Evolutionary conservation across 2,113 vertebrate species (phyloP).

Genomic region (Chionomys nivalis): DNA sequence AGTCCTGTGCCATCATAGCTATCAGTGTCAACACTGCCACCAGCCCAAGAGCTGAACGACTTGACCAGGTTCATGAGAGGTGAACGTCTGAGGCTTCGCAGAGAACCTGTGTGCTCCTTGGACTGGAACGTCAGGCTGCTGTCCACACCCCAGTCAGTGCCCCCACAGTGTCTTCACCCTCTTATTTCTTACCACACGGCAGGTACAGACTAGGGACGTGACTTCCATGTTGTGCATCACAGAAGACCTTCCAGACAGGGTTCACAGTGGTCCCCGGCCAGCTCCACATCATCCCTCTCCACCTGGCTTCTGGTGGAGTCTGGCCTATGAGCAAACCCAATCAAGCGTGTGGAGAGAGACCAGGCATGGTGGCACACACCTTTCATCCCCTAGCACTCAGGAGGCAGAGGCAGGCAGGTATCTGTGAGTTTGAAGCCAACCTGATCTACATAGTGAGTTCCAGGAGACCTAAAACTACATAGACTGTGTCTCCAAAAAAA

Average conservation of each 20-base stretch:
- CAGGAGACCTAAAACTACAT: neutral
- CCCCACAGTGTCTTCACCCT: neutral
- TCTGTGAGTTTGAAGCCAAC: neutral
- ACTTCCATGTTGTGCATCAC: neutral
- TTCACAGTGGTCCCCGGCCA: neutral
- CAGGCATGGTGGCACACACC: too few species aligned
- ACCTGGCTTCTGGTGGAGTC: neutral
- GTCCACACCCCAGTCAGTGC: neutral
- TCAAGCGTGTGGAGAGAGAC: neutral
- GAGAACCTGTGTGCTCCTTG: neutral
- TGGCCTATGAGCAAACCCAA: neutral
- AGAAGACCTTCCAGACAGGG: neutral
- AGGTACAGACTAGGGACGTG: neutral
- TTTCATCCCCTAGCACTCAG: neutral
- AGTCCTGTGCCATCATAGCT: neutral
- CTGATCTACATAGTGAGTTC: neutral
- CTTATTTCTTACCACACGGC: neutral
- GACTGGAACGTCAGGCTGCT: neutral
- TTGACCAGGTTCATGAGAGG: neutral
- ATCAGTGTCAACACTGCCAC: neutral
- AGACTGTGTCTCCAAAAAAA: neutral
- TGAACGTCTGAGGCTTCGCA: neutral
- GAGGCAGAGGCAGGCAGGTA: neutral
- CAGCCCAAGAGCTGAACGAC: neutral
- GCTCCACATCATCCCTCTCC: neutral